Percentiles rank a stretch among this genome's conserved stretches.
Conservation (phyloP, 1,140 invertebrate genomes). For the Meloidogyne floridensis region DNA sequence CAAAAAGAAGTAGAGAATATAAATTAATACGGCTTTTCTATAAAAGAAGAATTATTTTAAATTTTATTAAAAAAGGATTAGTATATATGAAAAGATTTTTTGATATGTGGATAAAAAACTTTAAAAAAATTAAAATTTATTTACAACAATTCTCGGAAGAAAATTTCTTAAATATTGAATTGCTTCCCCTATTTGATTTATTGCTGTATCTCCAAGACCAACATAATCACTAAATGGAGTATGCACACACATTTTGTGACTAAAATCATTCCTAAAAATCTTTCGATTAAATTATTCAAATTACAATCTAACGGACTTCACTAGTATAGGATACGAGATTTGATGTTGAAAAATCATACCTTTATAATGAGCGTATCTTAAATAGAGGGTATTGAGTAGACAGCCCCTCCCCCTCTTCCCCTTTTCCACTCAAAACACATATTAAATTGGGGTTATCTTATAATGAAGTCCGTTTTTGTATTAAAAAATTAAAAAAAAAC, state of each 20-base stretch:
- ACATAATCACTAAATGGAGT: slow-evolving; percentile 43
- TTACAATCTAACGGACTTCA: too few species aligned
- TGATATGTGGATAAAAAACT: not conserved
- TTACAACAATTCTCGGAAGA: slow-evolving; percentile 15
- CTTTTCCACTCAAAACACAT: too few species aligned
- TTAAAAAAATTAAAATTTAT: not conserved
- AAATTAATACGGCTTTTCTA: slow-evolving; percentile 2
- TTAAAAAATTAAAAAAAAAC: not conserved
- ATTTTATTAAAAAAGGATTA: too few species aligned
- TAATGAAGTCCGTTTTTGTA: too few species aligned
- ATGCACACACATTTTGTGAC: slow-evolving; percentile 41
- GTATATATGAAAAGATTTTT: too few species aligned
- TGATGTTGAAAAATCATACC: too few species aligned
- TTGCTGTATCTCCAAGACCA: not conserved
- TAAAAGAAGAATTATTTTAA: not conserved
- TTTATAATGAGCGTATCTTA: too few species aligned
- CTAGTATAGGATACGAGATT: too few species aligned
- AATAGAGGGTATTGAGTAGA: too few species aligned
- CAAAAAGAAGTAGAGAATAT: slow-evolving; percentile 13
- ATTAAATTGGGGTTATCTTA: too few species aligned
- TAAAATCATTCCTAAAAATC: slow-evolving; percentile 17
- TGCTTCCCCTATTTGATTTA: not conserved
- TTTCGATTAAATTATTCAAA: not conserved
- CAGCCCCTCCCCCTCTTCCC: too few species aligned
- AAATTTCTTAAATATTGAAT: not conserved